Base-by-base conservation (phyloP, 2,797 vertebrate genomes). In the Melanogrammus aeglefinus region DNA sequence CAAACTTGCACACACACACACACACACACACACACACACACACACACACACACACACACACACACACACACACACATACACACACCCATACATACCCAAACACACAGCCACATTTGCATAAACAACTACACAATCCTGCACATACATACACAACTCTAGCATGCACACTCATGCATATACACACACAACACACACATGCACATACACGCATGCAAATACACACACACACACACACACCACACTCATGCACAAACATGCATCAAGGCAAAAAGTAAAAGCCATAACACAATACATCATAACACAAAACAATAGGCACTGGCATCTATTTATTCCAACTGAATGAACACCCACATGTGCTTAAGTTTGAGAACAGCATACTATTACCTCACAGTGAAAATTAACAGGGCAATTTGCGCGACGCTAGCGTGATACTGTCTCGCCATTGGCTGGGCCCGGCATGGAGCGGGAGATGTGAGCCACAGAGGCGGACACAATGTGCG, bases 401-500 rank as follows among this genome's bases (percentile, higher is more conserved):
- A 63, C 18, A 63, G 8, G 6, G 21, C 21, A 63, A 63, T 63
- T 63, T 63, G 51, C 9, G 51, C 6, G 51, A n/a, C 9, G 21
- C 21, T 24, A 63, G n/a, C n/a, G 51, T 63, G 51, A 63, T 63
- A 63, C 51, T 63, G 1, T 0, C 21, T n/a, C 21, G 6, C 18
- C n/a, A 63, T 66, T 66, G 63, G 63, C 4, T 16, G 63, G 63
- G 7, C 7, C n/a, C 24, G 8, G 8, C 63, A 12, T 84, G 80
- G 83, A 85, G 33, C 82, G 82, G 87, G 87, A 86, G 88, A 90
- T 87, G 89, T 86, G 87, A 66, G 51, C 21, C 90, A 86, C 86
- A 83, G 84, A 87, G 87, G 80, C 86, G 92, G 91, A 92, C 93
- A 92, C 90, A 89, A 90, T 91, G 88, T 89, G 88, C 79, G 92